Percentiles rank a stretch among this genome's conserved stretches.
Conservation (phyloP, 2,888 invertebrate genomes). For the Rhagonycha lutea region DNA sequence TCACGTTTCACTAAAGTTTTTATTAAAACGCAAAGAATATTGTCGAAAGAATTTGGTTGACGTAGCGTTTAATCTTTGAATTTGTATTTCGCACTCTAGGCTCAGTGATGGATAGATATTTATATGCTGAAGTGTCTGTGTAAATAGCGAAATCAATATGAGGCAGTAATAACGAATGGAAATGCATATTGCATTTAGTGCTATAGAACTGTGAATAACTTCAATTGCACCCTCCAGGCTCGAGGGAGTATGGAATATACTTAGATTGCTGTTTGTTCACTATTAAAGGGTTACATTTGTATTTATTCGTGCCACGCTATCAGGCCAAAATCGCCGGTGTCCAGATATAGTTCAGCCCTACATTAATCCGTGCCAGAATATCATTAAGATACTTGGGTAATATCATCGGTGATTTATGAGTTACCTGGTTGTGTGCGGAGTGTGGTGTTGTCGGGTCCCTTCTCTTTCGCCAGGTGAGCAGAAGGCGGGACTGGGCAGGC, state of each 20-base stretch:
- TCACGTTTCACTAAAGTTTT: background rate
- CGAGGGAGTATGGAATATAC: conserved; percentile 20
- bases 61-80: background rate
- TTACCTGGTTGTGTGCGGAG: conserved; percentile 40
- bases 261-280: conserved; percentile 18
- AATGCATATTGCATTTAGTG: conserved; percentile 28
- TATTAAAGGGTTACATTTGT: conserved; percentile 30
- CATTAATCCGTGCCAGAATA: conserved; percentile 42
- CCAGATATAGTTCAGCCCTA: conserved; percentile 31
- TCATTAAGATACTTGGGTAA: conserved; percentile 43
- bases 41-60: background rate
- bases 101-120: background rate
- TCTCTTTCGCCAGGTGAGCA: conserved; percentile 51
- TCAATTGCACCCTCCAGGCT: conserved; percentile 15
- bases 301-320: conserved; percentile 31
- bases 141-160: conserved; percentile 30
- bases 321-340: conserved; percentile 27
- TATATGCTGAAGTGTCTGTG: conserved; percentile 9
- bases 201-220: conserved; percentile 29
- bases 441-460: conserved; percentile 54
- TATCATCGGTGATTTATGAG: conserved; percentile 54
- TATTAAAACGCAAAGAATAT: background rate
- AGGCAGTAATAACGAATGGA: conserved; percentile 31
- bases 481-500: conserved; percentile 54
- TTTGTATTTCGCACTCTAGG: background rate